Evolutionary conservation across 1,140 invertebrate genomes (phyloP).

Genomic region (Leptonema lineaticorne): DNA sequence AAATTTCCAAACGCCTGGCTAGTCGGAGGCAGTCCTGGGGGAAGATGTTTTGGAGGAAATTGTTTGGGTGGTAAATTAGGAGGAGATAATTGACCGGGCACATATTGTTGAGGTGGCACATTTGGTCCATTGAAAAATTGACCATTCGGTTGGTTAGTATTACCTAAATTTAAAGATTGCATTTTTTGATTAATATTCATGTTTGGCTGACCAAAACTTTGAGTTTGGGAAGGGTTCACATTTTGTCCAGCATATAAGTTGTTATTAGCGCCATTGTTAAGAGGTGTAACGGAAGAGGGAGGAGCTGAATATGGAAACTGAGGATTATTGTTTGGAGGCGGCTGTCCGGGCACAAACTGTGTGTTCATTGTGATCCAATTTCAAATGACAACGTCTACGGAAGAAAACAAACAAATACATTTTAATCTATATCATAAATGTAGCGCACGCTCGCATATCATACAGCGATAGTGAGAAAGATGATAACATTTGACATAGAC

Average conservation of each 20-base stretch:
- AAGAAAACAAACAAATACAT: not conserved
- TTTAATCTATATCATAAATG: not conserved
- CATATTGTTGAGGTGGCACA: not conserved
- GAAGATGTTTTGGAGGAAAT: conserved; percentile 43
- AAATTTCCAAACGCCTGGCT: no score
- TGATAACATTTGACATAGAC: no score
- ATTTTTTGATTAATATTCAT: conserved; percentile 50
- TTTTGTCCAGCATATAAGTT: conserved; percentile 50
- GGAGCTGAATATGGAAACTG: conserved; percentile 46
- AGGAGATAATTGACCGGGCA: conserved; percentile 41
- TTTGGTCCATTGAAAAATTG: conserved; percentile 30
- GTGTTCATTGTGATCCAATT: conserved; percentile 31
- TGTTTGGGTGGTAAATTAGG: conserved; percentile 50
- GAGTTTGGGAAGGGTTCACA: conserved; percentile 28
- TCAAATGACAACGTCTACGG: not conserved
- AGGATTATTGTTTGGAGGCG: conserved; percentile 53
- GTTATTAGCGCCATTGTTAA: conserved; percentile 51
- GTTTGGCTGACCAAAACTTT: conserved; percentile 44
- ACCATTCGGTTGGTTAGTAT: conserved; percentile 40
- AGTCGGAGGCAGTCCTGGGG: not conserved
- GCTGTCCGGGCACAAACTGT: conserved; percentile 51
- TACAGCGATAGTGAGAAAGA: not conserved
- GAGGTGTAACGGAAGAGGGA: conserved; percentile 43
- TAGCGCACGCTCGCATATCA: not conserved
- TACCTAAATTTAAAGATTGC: conserved; percentile 51